These are phyloP conservation scores for Drosophila rubida DNA, from an alignment of 2,888 invertebrate species.

Conservation along the genomic window DNA sequence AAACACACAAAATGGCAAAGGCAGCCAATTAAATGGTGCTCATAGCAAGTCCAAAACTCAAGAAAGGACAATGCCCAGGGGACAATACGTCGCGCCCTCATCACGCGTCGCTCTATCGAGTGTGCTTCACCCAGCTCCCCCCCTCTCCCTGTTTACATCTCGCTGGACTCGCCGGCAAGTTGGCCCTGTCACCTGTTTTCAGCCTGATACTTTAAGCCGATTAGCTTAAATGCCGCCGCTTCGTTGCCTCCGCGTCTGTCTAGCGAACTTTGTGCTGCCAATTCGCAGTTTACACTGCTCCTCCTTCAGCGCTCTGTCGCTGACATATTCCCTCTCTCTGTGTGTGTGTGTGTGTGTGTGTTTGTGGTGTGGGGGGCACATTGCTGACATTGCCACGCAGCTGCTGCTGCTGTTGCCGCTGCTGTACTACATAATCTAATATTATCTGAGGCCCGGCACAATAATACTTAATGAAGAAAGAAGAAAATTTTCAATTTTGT, in stretches of 20 bases:
- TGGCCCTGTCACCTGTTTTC: constrained; percentile 73
- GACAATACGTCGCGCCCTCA: background rate
- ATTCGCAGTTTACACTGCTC: constrained; percentile 32
- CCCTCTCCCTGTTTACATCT: too few relatives aligned
- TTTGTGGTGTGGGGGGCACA: constrained; percentile 12
- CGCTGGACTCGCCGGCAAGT: constrained; percentile 35
- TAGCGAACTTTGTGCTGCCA: constrained; percentile 27
- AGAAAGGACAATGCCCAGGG: constrained; percentile 46
- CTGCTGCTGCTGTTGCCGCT: constrained; percentile 31
- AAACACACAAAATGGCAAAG: constrained; percentile 19
- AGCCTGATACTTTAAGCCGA: constrained; percentile 79
- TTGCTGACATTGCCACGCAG: constrained; percentile 46
- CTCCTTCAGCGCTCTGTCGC: background rate
- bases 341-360: background rate
- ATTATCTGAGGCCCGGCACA: constrained; percentile 68
- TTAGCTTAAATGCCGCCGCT: constrained; percentile 72
- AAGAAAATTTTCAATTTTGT: constrained; percentile 69
- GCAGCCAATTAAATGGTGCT: constrained; percentile 18
- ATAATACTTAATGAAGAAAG: constrained; percentile 70
- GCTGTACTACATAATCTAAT: constrained; percentile 70
- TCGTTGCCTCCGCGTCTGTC: constrained; percentile 34
- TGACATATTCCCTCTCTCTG: background rate
- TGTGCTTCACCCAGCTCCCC: background rate
- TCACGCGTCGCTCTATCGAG: background rate
- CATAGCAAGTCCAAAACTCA: background rate